Evolutionary conservation across 2,113 vertebrate genomes (phyloP), one percentile per base, ranked within the genome.

Genomic region (Catharus minimus): DNA sequence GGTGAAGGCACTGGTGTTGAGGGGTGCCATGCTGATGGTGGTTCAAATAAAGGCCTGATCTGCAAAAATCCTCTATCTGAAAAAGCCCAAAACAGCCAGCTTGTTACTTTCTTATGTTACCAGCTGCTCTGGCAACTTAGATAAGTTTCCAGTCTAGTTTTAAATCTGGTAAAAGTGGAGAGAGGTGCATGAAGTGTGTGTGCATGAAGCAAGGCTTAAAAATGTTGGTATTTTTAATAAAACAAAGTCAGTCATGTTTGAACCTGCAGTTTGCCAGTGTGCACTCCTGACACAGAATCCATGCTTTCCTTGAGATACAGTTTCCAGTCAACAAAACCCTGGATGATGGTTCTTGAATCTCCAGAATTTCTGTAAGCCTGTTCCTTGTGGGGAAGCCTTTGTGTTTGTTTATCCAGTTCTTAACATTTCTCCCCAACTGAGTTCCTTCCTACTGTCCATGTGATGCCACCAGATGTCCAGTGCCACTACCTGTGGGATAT

Each of bases 21-120:
- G 43, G 65, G 36, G 23, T 72, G 5, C 13, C 10, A 10, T 0
- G 0, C 27, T 10, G 8, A n/a, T 55, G 28, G 7, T 23, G 10
- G 6, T 24, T 72, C 44, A 77, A n/a, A 33, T 15, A 43, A 86
- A n/a, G n/a, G 30, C 8, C 47, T 60, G 52, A 84, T 66, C 50
- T 67, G 26, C 15, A 67, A 17, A 61, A 82, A 56, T 38, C 4
- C 36, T 52, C 3, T 11, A 6, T 30, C n/a, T 62, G 67, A 44
- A 81, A 89, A 81, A 68, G 43, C 21, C 55, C 8, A 10, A 69
- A 41, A 36, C 38, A 72, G 13, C 22, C 50, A 69, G 18, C 6
- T 39, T 44, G 55, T 9, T 69, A 39, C 19, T 79, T 79, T 41
- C 5, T n/a, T 71, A 13, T 38, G 22, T 71, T 68, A 30, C 23